Percentiles rank a stretch among this genome's conserved stretches.
Evolutionary conservation across 2,797 vertebrate species (phyloP).

Genomic region (Apodemus agrarius): DNA sequence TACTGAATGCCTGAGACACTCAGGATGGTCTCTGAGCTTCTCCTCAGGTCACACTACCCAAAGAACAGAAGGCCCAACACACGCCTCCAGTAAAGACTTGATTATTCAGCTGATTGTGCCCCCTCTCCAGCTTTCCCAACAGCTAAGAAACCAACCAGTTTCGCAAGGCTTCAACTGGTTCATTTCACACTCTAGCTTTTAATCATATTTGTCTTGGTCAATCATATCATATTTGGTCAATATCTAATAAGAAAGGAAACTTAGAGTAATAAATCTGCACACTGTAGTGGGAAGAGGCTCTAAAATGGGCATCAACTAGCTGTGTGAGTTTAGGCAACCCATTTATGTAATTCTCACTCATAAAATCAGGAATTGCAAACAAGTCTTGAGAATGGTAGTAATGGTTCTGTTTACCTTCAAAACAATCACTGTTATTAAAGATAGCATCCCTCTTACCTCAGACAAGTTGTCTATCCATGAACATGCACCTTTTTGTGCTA

Average conservation of each 20-base stretch:
- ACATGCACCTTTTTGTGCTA: not conserved
- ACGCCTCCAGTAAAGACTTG: not conserved
- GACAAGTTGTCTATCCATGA: not conserved
- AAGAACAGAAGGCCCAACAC: not conserved
- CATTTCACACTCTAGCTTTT: not conserved
- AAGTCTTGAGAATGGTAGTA: not conserved
- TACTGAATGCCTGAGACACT: not conserved
- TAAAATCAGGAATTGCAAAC: conserved; percentile 9
- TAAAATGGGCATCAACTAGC: not conserved
- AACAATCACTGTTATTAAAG: not conserved
- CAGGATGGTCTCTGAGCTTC: not conserved
- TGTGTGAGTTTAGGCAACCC: not conserved
- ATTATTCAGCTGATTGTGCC: not conserved
- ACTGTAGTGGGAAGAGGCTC: not conserved
- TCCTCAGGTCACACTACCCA: not conserved
- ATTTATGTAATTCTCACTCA: not conserved
- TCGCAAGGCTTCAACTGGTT: not conserved
- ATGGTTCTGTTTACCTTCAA: not conserved
- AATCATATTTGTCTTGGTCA: not conserved
- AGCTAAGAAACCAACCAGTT: not conserved
- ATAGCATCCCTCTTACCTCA: not conserved
- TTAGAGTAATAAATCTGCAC: not conserved
- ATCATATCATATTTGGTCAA: not conserved
- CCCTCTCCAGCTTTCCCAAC: not conserved
- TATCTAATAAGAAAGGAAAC: not conserved